These are phyloP conservation scores for Tiliacea aurago DNA, from an alignment of 2,888 invertebrate species.

Conservation along the genomic window DNA sequence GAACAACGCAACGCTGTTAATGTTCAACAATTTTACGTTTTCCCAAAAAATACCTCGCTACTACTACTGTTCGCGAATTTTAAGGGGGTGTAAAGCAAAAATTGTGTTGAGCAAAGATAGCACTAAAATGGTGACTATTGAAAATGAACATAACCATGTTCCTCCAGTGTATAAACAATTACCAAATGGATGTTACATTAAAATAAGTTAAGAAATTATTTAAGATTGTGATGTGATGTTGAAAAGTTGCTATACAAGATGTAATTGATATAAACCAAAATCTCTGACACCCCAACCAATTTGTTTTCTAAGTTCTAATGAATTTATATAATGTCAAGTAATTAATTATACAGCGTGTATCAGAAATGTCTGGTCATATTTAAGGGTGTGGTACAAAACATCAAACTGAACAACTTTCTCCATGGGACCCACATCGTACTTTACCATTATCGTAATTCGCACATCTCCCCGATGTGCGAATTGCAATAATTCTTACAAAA, in stretches of 20 bases:
- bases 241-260: not conserved
- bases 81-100: slow-evolving; percentile 34
- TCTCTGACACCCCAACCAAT: not conserved
- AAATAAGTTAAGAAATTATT: not conserved
- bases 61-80: slow-evolving; percentile 41
- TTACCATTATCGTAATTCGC: no score
- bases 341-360: not conserved
- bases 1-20: slow-evolving; percentile 34
- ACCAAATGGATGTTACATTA: not conserved
- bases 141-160: slow-evolving; percentile 27
- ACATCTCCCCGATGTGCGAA: no score
- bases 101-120: slow-evolving; percentile 15
- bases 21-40: slow-evolving; percentile 44
- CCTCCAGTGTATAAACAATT: slow-evolving; percentile 14
- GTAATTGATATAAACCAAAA: not conserved
- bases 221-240: not conserved
- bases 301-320: not conserved
- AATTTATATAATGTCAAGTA: not conserved
- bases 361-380: not conserved
- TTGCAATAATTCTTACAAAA: no score
- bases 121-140: not conserved
- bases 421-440: no score
- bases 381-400: not conserved
- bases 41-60: slow-evolving; percentile 18
- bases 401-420: not conserved